Conservation (phyloP, 1,140 invertebrate genomes). For the Glossosoma conforme region DNA sequence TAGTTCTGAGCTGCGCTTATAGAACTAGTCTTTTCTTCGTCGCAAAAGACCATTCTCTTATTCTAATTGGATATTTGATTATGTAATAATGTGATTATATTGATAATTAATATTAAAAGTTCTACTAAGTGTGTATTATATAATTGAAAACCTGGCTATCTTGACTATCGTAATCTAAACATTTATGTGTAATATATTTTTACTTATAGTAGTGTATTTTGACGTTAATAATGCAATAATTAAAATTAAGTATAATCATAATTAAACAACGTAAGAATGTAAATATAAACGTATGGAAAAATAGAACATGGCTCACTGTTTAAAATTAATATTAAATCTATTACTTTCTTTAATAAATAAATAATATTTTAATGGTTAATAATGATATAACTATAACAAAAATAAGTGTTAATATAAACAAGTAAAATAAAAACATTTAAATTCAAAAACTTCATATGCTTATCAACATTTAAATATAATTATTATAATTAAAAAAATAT, state of each 20-base stretch:
- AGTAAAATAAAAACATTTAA: slow-evolving; percentile 18
- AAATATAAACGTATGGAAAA: slow-evolving; percentile 12
- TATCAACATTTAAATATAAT: slow-evolving; percentile 9
- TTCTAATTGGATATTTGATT: slow-evolving; percentile 23
- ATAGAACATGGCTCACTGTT: slow-evolving; percentile 16
- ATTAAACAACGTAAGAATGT: slow-evolving; percentile 3
- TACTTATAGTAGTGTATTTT: slow-evolving; percentile 5
- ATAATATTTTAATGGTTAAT: slow-evolving; percentile 16
- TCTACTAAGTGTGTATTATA: slow-evolving; percentile 24
- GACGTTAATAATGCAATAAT: background rate
- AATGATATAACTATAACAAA: slow-evolving; percentile 21
- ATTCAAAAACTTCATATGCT: slow-evolving; percentile 8
- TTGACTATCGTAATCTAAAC: slow-evolving; percentile 28
- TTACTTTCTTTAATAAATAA: slow-evolving; percentile 10
- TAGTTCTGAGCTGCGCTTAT: too few relatives aligned
- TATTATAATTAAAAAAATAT: slow-evolving; percentile 9
- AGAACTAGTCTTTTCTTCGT: too few relatives aligned
- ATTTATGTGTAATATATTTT: slow-evolving; percentile 18
- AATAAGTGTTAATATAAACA: slow-evolving; percentile 13
- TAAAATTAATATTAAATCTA: slow-evolving; percentile 3
- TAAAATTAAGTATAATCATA: too few relatives aligned
- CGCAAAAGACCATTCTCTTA: too few relatives aligned
- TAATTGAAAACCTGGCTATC: slow-evolving; percentile 31
- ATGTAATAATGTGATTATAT: slow-evolving; percentile 15
- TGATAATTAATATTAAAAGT: slow-evolving; percentile 21